Percentiles rank a stretch among this genome's conserved stretches.
Conservation (phyloP, 2,113 vertebrate species). For the Myotis brandtii region DNA sequence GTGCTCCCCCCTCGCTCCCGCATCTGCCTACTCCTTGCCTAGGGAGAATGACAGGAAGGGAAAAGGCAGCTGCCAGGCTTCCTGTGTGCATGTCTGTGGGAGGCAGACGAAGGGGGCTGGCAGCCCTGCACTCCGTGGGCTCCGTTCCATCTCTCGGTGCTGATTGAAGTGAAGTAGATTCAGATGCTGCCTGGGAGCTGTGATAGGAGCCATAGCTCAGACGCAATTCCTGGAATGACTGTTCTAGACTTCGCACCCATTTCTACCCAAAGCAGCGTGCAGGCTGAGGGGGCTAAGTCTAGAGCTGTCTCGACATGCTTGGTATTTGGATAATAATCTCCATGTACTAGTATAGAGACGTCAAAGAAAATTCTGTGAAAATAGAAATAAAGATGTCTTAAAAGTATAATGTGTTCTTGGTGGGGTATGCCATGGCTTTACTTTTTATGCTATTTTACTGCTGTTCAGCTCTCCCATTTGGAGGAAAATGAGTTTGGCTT, state of each 20-base stretch:
- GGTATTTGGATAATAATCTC: conserved; percentile 17
- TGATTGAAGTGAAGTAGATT: conserved; percentile 70
- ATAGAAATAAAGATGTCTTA: conserved; percentile 44
- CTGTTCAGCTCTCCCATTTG: not conserved
- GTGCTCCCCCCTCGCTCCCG: not conserved
- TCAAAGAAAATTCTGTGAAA: conserved; percentile 55
- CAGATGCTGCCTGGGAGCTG: conserved; percentile 62
- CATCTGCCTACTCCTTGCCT: conserved; percentile 74
- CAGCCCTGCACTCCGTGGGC: conserved; percentile 75
- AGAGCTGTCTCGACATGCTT: not conserved
- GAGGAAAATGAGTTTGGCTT: not conserved
- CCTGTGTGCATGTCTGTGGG: conserved; percentile 70
- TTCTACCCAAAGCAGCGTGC: not conserved
- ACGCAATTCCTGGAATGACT: conserved; percentile 56
- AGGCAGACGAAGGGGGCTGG: conserved; percentile 76
- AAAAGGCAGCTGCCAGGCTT: conserved; percentile 75
- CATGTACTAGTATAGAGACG: not conserved
- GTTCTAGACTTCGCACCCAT: conserved; percentile 46
- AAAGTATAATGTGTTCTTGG: conserved; percentile 10
- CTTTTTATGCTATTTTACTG: not conserved
- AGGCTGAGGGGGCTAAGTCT: not conserved
- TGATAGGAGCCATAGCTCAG: conserved; percentile 44
- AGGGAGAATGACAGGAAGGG: conserved; percentile 75
- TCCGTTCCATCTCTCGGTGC: conserved; percentile 70
- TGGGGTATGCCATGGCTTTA: not conserved